phyloP scores from a whole-genome alignment of 2,888 invertebrate genomes.

The Chironomus tentans region DNA sequence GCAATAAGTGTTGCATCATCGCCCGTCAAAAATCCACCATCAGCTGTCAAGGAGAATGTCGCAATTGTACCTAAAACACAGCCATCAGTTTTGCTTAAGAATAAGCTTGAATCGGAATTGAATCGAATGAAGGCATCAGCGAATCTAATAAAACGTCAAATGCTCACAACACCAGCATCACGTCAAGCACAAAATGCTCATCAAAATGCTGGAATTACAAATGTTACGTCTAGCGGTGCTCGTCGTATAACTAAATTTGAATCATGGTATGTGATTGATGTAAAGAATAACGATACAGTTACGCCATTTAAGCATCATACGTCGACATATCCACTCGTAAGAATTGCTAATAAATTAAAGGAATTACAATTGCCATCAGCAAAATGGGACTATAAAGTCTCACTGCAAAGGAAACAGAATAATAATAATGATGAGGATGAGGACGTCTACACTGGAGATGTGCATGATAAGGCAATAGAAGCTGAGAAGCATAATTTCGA shows the following conservation, averaged over 20 bases:
- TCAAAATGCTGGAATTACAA: neutral
- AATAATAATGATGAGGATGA: constrained; percentile 12
- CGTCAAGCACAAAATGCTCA: neutral
- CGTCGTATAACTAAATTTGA: constrained; percentile 40
- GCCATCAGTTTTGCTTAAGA: constrained; percentile 3
- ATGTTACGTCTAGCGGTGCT: neutral
- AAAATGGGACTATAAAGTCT: constrained; percentile 40
- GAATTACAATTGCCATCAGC: constrained; percentile 35
- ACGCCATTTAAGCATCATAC: constrained; percentile 27
- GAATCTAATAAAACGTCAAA: neutral
- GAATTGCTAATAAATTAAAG: constrained; percentile 37
- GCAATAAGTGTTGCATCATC: neutral
- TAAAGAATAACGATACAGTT: constrained; percentile 31
- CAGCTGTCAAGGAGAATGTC: constrained; percentile 16
- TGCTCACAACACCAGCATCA: neutral
- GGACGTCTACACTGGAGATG: constrained; percentile 37
- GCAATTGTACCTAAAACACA: constrained; percentile 4
- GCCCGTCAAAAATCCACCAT: neutral
- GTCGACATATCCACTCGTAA: constrained; percentile 37
- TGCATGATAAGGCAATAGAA: constrained; percentile 38
- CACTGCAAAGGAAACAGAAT: constrained; percentile 34
- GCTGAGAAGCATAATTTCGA: constrained; percentile 39
- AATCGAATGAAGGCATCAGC: constrained; percentile 17
- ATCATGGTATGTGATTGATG: constrained; percentile 41
- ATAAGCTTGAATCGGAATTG: constrained; percentile 13